Conservation (phyloP, 2,113 vertebrate genomes). For the Periophthalmodon schlosseri region DNA sequence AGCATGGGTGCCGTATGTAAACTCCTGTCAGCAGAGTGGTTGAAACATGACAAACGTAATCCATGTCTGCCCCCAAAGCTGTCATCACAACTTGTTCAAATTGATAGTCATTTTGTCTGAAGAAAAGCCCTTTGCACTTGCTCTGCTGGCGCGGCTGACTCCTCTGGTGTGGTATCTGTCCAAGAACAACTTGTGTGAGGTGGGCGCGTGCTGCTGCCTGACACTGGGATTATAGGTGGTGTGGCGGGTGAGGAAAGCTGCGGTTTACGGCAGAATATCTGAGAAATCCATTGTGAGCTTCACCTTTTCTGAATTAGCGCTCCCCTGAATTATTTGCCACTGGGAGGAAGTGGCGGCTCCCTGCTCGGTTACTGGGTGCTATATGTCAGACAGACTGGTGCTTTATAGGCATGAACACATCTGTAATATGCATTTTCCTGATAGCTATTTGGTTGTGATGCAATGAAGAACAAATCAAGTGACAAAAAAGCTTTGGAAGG, state of each 20-base stretch:
- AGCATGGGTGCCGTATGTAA: neutral
- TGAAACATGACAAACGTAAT: constrained; percentile 21
- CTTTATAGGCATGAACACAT: constrained; percentile 17
- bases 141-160: constrained; percentile 56
- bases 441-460: constrained; percentile 11
- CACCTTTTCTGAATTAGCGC: constrained; percentile 56
- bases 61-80: neutral
- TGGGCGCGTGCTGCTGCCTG: constrained; percentile 58
- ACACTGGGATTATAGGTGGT: constrained; percentile 74
- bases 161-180: constrained; percentile 64
- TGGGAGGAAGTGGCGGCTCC: constrained; percentile 57
- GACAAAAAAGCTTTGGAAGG: neutral
- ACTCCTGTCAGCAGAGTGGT: constrained; percentile 15
- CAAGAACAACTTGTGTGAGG: constrained; percentile 77
- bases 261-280: constrained; percentile 68
- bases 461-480: neutral
- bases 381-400: constrained; percentile 46
- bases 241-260: constrained; percentile 73
- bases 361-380: constrained; percentile 38
- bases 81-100: constrained; percentile 15
- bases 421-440: constrained; percentile 17
- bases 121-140: constrained; percentile 40
- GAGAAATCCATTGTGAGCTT: constrained; percentile 75
- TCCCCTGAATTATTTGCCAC: constrained; percentile 67
- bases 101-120: constrained; percentile 41